A percentile compares a stretch with the other conserved stretches of the same genome.
These are phyloP conservation scores for Balanococcus diminutus DNA, from an alignment of 2,888 invertebrate genomes.

Conservation along the genomic window DNA sequence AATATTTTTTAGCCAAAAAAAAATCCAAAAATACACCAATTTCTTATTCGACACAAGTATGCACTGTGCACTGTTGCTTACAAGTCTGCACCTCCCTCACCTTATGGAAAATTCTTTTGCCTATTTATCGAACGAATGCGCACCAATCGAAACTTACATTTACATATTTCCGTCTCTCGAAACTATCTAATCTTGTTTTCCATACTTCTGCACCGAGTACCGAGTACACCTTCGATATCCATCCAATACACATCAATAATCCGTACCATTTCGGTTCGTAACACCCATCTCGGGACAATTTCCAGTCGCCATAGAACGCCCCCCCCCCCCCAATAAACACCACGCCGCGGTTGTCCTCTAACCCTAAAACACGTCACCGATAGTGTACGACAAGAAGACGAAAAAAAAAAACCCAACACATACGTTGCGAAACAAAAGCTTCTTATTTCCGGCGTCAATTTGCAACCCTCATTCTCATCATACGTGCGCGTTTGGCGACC, in stretches of 20 bases:
- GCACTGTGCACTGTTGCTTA: too few species aligned
- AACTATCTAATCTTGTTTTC: too few species aligned
- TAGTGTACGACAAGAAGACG: background rate
- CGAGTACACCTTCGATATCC: too few species aligned
- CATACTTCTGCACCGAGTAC: background rate
- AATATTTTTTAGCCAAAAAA: background rate
- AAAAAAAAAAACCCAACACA: background rate
- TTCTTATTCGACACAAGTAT: background rate
- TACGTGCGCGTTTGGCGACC: background rate
- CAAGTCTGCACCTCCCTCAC: too few species aligned
- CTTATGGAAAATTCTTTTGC: too few species aligned
- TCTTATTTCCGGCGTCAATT: background rate
- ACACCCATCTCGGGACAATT: background rate
- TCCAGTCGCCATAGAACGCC: background rate
- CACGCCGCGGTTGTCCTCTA: background rate
- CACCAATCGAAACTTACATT: background rate
- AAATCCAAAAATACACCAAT: background rate
- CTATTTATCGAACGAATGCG: background rate
- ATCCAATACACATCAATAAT: background rate
- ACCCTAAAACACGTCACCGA: background rate
- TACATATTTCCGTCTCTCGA: background rate
- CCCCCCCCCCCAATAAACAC: background rate
- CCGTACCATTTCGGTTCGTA: background rate
- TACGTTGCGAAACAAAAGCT: background rate
- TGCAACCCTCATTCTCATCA: background rate